Base-by-base conservation (phyloP, 2,888 invertebrate species). In the Gastracanthus pulcherrimus region DNA sequence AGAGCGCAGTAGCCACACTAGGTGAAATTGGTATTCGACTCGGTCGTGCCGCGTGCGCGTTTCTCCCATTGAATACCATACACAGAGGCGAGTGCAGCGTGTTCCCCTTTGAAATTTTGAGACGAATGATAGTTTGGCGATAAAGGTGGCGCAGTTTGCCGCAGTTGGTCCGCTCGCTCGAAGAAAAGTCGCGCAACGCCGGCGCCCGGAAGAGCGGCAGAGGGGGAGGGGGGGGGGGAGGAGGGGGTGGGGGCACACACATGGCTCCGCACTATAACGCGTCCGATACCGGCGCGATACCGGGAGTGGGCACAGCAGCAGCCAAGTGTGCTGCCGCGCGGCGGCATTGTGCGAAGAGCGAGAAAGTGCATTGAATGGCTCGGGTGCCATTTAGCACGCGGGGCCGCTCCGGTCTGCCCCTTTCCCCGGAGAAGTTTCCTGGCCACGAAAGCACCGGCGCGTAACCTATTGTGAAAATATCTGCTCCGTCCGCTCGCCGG, bases 401-500 rank as follows among this genome's bases (percentile, higher is more conserved):
- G n/a, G n/a, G 23, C 62, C 51, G 55, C 19, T 7, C 66, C n/a
- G n/a, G n/a, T n/a, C n/a, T 29, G 4, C 45, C 48, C 45, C 58
- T 26, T 23, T 16, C 19, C 36, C 51, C 62, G 55, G 26, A 36
- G 38, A 74, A 81, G 76, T 77, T 77, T 81, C 69, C 81, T 23
- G 80, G 60, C 58, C 71, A 69, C 71, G 45, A 31, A 74, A 66
- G 29, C 67, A 66, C 72, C 88, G 84, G 83, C 84, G 85, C 86
- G 87, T 85, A 87, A 88, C 87, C 90, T 88, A 90, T 90, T 90
- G 90, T 90, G 88, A 88, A 90, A 91, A 90, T 89, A 90, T 90
- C 90, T 89, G 89, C 89, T 89, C 89, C 88, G 36, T 48, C 13
- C 38, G 16, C 48, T 0, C 88, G 34, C 62, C n/a, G 55, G 13